Evolutionary conservation across 2,888 invertebrate species (phyloP).

Genomic region (Shargacucullia verbasci): DNA sequence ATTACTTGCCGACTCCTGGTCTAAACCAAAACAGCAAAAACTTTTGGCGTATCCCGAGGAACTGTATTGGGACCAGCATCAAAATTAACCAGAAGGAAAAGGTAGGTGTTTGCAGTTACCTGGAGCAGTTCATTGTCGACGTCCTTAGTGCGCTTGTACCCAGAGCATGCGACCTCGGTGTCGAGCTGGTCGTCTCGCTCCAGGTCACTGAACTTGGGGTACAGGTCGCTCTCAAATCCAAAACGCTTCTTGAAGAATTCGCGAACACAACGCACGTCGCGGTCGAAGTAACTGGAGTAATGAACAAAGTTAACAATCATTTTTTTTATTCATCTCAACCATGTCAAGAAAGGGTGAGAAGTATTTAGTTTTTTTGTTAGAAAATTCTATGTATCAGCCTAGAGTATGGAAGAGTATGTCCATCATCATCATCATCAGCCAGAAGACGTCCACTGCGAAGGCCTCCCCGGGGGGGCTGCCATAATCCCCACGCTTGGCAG

Average conservation of each 20-base stretch:
- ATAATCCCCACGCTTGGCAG: too few species aligned
- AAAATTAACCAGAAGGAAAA: neutral
- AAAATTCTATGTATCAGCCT: too few species aligned
- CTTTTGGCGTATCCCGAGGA: neutral
- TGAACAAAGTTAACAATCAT: neutral
- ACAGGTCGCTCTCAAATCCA: constrained; percentile 95
- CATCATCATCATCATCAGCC: too few species aligned
- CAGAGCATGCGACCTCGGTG: constrained; percentile 96
- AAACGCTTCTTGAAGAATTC: constrained; percentile 97
- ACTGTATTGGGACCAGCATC: neutral
- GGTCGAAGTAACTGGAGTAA: constrained; percentile 93
- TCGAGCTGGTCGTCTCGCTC: constrained; percentile 95
- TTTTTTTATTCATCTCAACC: too few species aligned
- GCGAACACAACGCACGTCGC: constrained; percentile 97
- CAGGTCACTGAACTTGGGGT: constrained; percentile 93
- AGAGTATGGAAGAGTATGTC: too few species aligned
- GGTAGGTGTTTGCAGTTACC: constrained; percentile 62
- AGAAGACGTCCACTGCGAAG: too few species aligned
- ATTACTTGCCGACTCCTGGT: too few species aligned
- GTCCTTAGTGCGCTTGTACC: constrained; percentile 96
- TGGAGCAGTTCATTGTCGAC: constrained; percentile 92
- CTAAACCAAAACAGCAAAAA: too few species aligned
- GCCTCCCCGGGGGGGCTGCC: too few species aligned
- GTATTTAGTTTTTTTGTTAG: too few species aligned
- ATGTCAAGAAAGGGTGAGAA: too few species aligned